phyloP scores from a whole-genome alignment of 2,797 vertebrate genomes.

The Huso huso region DNA sequence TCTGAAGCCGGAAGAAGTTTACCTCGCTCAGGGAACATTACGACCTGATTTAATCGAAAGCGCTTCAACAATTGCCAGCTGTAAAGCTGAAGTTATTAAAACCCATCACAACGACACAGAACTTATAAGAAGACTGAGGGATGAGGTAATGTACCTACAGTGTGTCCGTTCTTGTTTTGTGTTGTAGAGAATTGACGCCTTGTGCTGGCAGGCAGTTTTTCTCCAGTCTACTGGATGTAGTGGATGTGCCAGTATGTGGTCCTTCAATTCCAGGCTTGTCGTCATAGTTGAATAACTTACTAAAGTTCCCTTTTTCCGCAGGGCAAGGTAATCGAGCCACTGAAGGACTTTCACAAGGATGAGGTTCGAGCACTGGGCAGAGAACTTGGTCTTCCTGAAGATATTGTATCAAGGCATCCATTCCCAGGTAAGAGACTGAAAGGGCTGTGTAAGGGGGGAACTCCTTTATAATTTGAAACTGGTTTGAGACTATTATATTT shows the following conservation, averaged over 20 bases:
- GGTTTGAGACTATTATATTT: no score
- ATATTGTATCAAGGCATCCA: slow-evolving; percentile 87
- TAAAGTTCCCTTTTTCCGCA: slow-evolving; percentile 33
- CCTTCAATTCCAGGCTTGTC: no score
- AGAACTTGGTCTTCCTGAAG: slow-evolving; percentile 91
- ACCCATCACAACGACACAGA: slow-evolving; percentile 98
- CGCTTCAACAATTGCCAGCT: slow-evolving; percentile 84
- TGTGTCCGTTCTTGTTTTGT: not conserved
- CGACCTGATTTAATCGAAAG: slow-evolving; percentile 97
- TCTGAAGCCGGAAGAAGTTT: slow-evolving; percentile 92
- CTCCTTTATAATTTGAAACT: no score
- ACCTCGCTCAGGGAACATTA: slow-evolving; percentile 91
- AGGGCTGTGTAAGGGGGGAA: not conserved
- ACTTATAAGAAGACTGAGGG: slow-evolving; percentile 89
- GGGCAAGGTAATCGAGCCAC: slow-evolving; percentile 96
- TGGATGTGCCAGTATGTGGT: slow-evolving; percentile 5
- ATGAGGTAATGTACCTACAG: slow-evolving; percentile 67
- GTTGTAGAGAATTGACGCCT: not conserved
- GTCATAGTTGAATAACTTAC: no score
- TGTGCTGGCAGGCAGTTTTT: not conserved
- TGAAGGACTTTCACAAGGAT: slow-evolving; percentile 98
- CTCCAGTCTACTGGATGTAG: slow-evolving; percentile 3
- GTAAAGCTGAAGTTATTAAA: slow-evolving; percentile 95
- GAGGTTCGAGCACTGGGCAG: slow-evolving; percentile 89
- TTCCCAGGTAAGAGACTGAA: slow-evolving; percentile 74